These are phyloP conservation scores for Paramisgurnus dabryanus DNA, from an alignment of 2,113 vertebrate species.

Conservation along the genomic window DNA sequence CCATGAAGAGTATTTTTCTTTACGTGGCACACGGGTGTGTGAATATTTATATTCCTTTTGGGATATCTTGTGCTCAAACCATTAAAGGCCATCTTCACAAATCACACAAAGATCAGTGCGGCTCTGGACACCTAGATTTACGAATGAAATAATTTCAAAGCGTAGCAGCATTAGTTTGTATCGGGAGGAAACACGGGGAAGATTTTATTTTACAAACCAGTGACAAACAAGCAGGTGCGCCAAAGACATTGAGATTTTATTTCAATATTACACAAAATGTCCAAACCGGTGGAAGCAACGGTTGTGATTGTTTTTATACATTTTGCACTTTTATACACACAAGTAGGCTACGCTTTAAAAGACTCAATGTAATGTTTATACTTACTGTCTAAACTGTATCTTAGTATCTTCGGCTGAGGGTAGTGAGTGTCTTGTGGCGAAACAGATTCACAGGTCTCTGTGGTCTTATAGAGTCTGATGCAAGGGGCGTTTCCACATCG, in stretches of 20 bases:
- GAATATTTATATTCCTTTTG: slow-evolving; percentile 69
- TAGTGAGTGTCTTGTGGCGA: slow-evolving; percentile 69
- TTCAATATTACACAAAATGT: slow-evolving; percentile 51
- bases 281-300: slow-evolving; percentile 64
- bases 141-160: slow-evolving; percentile 78
- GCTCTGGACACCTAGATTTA: slow-evolving; percentile 78
- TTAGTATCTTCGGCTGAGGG: slow-evolving; percentile 69
- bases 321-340: slow-evolving; percentile 68
- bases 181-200: slow-evolving; percentile 62
- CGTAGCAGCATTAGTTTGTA: slow-evolving; percentile 70
- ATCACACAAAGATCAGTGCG: slow-evolving; percentile 75
- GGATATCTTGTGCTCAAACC: slow-evolving; percentile 72
- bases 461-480: slow-evolving; percentile 68
- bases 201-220: slow-evolving; percentile 54
- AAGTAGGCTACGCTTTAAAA: slow-evolving; percentile 58
- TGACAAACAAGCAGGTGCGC: slow-evolving; percentile 62
- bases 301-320: slow-evolving; percentile 69
- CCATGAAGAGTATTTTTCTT: slow-evolving; percentile 68
- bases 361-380: slow-evolving; percentile 74
- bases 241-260: slow-evolving; percentile 61
- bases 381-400: slow-evolving; percentile 79
- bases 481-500: slow-evolving; percentile 38
- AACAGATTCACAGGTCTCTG: slow-evolving; percentile 63
- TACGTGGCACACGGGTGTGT: slow-evolving; percentile 63
- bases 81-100: slow-evolving; percentile 76